phyloP scores from a whole-genome alignment of 1,140 invertebrate genomes.

The Cydia pomonella region DNA sequence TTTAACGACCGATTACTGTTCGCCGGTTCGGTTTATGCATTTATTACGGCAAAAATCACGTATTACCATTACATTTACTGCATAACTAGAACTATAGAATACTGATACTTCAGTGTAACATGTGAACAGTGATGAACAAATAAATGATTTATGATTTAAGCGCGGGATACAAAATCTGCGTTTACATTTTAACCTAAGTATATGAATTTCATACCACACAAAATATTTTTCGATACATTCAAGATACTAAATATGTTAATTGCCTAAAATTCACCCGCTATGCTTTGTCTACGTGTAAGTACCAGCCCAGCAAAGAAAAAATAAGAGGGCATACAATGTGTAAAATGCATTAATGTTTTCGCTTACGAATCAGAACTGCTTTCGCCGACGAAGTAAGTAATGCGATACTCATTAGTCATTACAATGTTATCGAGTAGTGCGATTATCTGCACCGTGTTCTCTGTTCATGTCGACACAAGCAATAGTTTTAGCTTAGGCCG shows the following conservation, averaged over 20 bases:
- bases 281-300: no score
- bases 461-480: slow-evolving; percentile 7
- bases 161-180: no score
- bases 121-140: no score
- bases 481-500: neutral
- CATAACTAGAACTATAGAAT: neutral
- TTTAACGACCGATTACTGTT: slow-evolving; percentile 47
- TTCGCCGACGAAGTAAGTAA: slow-evolving; percentile 54
- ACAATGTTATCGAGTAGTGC: slow-evolving; percentile 36
- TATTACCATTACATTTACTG: slow-evolving; percentile 31
- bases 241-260: no score
- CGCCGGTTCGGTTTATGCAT: slow-evolving; percentile 49
- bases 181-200: no score
- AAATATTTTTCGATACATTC: no score
- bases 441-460: slow-evolving; percentile 1
- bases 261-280: no score
- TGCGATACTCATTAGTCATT: slow-evolving; percentile 61
- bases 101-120: no score
- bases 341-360: slow-evolving; percentile 56
- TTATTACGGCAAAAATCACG: slow-evolving; percentile 49
- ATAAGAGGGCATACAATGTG: slow-evolving; percentile 48
- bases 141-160: no score
- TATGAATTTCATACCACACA: no score
- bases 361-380: slow-evolving; percentile 58
- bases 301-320: no score